These are phyloP conservation scores for Erythrolamprus reginae DNA, from an alignment of 2,113 vertebrate genomes.

Conservation along the genomic window DNA sequence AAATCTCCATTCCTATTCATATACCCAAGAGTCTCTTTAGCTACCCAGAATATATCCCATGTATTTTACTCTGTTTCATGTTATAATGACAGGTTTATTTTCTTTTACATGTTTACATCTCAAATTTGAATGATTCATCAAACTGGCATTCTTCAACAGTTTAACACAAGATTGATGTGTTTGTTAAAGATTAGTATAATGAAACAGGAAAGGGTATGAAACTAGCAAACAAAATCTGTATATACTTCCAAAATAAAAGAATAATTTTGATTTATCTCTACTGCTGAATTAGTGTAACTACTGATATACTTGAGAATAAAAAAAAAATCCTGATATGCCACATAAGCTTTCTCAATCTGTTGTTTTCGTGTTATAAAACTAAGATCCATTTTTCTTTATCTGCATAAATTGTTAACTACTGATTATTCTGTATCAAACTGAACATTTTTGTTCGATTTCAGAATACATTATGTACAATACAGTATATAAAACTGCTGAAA, in stretches of 20 bases:
- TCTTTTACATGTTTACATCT: neutral
- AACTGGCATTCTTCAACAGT: neutral
- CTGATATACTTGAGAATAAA: neutral
- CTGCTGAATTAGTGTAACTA: neutral
- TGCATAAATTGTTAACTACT: neutral
- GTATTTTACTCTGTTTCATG: neutral
- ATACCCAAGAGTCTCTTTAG: neutral
- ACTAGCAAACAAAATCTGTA: neutral
- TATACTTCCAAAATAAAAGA: neutral
- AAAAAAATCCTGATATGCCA: neutral
- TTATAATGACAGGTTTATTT: neutral
- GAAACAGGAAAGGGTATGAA: neutral
- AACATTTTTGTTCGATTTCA: neutral
- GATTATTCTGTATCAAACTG: neutral
- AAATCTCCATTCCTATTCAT: neutral
- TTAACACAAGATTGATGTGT: neutral
- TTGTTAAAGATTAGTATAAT: accelerated
- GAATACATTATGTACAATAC: neutral
- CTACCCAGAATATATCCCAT: neutral
- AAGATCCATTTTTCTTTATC: neutral
- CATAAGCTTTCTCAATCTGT: neutral
- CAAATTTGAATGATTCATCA: neutral
- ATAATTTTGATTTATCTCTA: neutral
- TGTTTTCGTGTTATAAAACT: neutral
- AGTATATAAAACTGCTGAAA: neutral